phyloP scores from a whole-genome alignment of 2,888 invertebrate species.

The Eudemis profundana region DNA sequence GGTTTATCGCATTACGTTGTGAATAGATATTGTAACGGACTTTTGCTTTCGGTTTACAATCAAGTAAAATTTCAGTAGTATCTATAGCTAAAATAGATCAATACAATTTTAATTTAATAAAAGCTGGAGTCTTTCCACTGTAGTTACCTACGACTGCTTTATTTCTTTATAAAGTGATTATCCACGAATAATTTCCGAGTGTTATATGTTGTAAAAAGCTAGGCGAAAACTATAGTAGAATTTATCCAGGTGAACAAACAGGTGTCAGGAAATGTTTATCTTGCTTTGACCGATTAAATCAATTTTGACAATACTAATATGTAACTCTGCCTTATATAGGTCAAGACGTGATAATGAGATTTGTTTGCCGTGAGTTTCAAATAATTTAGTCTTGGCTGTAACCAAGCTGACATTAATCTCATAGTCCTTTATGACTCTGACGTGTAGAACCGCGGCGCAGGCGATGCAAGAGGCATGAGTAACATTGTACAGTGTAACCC shows the following conservation, averaged over 20 bases:
- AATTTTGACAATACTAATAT: not conserved
- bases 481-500: constrained; percentile 8
- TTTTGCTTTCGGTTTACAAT: not conserved
- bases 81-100: too few species aligned
- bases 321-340: not conserved
- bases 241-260: not conserved
- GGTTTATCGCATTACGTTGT: too few species aligned
- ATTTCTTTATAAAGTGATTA: too few species aligned
- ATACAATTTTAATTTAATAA: too few species aligned
- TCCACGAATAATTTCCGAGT: not conserved
- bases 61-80: not conserved
- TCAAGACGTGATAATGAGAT: constrained; percentile 1
- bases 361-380: not conserved
- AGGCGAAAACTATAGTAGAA: not conserved
- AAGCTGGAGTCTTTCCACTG: too few species aligned
- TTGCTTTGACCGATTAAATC: not conserved
- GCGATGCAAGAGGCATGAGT: constrained; percentile 15
- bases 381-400: constrained; percentile 22
- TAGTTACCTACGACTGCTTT: too few species aligned
- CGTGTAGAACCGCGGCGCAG: constrained; percentile 17
- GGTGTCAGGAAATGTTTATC: not conserved
- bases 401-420: not conserved
- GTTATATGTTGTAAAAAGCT: not conserved
- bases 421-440: constrained; percentile 5
- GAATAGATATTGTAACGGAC: not conserved